phyloP scores from a whole-genome alignment of 1,140 invertebrate species.

The Magallana gigas region DNA sequence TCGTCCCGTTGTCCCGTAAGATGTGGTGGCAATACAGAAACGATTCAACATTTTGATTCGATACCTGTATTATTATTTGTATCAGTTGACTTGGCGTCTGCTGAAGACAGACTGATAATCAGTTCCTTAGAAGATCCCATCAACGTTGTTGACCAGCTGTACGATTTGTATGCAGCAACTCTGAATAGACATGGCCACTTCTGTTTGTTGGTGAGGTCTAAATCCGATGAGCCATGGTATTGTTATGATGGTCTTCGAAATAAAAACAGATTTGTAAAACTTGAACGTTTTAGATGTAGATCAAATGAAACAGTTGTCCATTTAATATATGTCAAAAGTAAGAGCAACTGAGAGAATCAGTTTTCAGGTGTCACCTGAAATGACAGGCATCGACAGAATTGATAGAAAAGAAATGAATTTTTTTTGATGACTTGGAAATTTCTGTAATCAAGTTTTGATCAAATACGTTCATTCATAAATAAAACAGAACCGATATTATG shows the following conservation, averaged over 20 bases:
- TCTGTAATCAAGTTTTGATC: no score
- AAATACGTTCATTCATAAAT: no score
- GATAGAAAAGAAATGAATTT: no score
- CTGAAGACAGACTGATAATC: background rate
- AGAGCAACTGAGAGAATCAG: background rate
- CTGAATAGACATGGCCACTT: conserved; percentile 18
- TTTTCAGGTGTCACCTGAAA: no score
- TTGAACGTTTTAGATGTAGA: background rate
- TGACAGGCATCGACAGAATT: no score
- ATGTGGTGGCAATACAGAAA: background rate
- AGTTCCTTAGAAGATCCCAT: background rate
- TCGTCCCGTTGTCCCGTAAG: background rate
- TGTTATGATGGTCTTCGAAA: conserved; percentile 2
- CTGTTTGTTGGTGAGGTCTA: background rate
- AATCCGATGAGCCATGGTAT: background rate
- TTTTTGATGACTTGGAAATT: no score
- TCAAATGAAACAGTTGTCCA: background rate
- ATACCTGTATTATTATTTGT: background rate
- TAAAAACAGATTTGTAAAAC: conserved; percentile 7
- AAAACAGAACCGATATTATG: no score
- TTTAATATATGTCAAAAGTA: background rate
- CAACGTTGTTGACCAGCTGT: background rate
- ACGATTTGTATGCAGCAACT: conserved; percentile 11
- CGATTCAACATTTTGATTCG: background rate
- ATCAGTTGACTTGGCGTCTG: background rate